Base-by-base conservation (phyloP, 2,797 vertebrate genomes). In the Sardinella longiceps region DNA sequence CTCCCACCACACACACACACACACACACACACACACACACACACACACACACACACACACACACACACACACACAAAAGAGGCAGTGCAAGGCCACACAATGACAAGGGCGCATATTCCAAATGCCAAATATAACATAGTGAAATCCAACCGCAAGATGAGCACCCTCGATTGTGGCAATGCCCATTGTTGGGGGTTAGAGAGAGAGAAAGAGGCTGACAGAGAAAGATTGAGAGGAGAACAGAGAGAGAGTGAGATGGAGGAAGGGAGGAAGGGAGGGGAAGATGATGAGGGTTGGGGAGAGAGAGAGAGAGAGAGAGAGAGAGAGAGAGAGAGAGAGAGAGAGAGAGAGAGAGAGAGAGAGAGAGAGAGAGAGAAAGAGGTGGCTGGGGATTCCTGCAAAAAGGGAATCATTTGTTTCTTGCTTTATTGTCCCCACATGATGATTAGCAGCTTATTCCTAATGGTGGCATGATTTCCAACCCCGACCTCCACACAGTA, bases 21-120 rank as follows among this genome's bases (percentile, higher is more conserved):
- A 11, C 23, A 66, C 60, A 1, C 58, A 63, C 58, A 63, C 58
- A 63, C 58, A 63, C 23, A 63, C 58, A 25, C 66, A 66, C 63
- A 70, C 28, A 28, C 12, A 20, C 58, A 60, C n/a, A 25, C 58
- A 60, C 58, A 60, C n/a, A 11, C 23, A 66, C 60, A 1, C 58
- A 63, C 58, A 63, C 58, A 63, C 58, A 63, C 23, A 63, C 58
- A 25, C 66, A 66, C 63, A 70, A 70, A 70, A 70, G 33, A 77
- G 70, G 37, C 70, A 77, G 4, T 37, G 70, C 63, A 70, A 37
- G 14, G 70, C 70, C 15, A 43, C 37, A 77, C 70, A 87, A 85
- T 85, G 86, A 87, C 85, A 85, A 85, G 85, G 83, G 5, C 63
- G 85, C 77, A 84, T 86, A 85, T 87, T 88, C 86, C 88, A 77